These are phyloP conservation scores for Notarius lentiginosus DNA, from an alignment of 2,113 vertebrate species.

Conservation along the genomic window DNA sequence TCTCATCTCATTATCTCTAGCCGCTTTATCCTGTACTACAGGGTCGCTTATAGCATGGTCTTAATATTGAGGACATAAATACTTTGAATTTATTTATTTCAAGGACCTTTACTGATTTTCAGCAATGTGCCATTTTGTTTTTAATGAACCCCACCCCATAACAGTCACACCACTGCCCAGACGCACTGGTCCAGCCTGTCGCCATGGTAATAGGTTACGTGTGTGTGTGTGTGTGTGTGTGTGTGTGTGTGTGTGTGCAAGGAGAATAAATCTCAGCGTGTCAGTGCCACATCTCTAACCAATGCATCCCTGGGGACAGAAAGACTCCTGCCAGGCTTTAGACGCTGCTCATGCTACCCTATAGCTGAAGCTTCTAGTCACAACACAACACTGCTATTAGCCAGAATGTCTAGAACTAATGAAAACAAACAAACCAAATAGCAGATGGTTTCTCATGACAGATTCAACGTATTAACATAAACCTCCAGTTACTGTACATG, in stretches of 20 bases:
- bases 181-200: slow-evolving; percentile 40
- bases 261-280: slow-evolving; percentile 16
- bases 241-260: slow-evolving; percentile 35
- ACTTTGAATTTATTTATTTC: background rate
- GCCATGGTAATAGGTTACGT: slow-evolving; percentile 45
- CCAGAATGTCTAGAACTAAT: background rate
- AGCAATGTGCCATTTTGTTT: slow-evolving; percentile 6
- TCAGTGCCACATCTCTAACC: slow-evolving; percentile 26
- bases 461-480: background rate
- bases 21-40: too few relatives aligned
- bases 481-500: background rate
- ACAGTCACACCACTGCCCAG: slow-evolving; percentile 18
- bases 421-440: background rate
- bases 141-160: slow-evolving; percentile 8
- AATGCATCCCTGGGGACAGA: slow-evolving; percentile 18
- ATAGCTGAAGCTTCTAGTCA: slow-evolving; percentile 20
- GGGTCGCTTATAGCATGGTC: background rate
- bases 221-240: slow-evolving; percentile 32
- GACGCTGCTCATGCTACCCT: background rate
- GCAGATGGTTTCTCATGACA: background rate
- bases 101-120: background rate
- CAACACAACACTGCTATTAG: slow-evolving; percentile 3
- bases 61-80: background rate
- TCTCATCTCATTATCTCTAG: too few relatives aligned
- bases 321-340: background rate